Percentiles rank a stretch among this genome's conserved stretches.
phyloP scores from a whole-genome alignment of 2,888 invertebrate species.

The Drosophila fungiperda region DNA sequence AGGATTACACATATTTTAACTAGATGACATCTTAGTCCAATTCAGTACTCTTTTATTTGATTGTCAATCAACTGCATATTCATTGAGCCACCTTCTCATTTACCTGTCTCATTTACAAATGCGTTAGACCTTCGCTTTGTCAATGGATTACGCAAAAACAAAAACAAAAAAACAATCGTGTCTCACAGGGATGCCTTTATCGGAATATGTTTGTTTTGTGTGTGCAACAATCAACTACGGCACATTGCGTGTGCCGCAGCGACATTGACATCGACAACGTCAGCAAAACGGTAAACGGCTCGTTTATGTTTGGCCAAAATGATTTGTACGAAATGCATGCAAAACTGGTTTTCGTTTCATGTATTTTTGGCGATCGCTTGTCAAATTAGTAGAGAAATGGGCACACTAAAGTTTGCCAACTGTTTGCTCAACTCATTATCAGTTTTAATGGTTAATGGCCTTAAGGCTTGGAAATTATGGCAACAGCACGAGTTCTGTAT shows the following conservation, averaged over 20 bases:
- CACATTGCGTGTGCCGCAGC: constrained; percentile 42
- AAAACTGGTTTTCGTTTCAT: constrained; percentile 25
- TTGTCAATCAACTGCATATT: background rate
- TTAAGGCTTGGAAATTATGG: constrained; percentile 13
- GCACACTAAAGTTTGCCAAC: constrained; percentile 49
- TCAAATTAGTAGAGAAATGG: constrained; percentile 49
- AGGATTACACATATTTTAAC: background rate
- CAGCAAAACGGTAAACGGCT: constrained; percentile 19
- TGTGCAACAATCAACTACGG: background rate
- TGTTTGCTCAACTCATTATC: constrained; percentile 48
- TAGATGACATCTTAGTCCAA: background rate
- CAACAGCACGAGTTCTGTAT: constrained; percentile 9
- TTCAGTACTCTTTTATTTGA: background rate
- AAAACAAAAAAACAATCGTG: constrained; percentile 17
- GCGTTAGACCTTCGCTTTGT: constrained; percentile 43
- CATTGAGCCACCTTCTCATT: constrained; percentile 2
- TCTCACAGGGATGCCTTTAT: constrained; percentile 26
- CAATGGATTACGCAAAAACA: constrained; percentile 66
- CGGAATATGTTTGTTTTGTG: constrained; percentile 34
- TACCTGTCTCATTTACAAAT: constrained; percentile 28
- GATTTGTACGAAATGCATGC: constrained; percentile 45
- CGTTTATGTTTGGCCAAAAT: constrained; percentile 48
- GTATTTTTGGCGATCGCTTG: constrained; percentile 26
- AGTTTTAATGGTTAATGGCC: constrained; percentile 28
- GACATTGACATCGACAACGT: constrained; percentile 4